Percentiles rank a stretch among this genome's conserved stretches.
Evolutionary conservation across 1,140 invertebrate species (phyloP).

Genomic region (Drosophila grimshawi): DNA sequence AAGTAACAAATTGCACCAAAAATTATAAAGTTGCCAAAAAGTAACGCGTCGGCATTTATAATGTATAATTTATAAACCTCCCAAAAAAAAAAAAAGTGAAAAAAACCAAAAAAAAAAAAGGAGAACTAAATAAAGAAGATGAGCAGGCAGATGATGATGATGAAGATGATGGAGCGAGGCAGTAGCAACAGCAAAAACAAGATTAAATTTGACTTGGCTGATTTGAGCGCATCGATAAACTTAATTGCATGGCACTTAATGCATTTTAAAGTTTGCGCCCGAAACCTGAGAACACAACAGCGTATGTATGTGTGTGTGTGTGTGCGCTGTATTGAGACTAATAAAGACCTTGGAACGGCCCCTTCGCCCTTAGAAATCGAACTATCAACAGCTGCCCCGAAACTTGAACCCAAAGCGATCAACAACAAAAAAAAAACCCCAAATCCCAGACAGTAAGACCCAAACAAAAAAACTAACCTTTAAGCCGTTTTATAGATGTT

Average conservation of each 20-base stretch:
- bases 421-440: background rate
- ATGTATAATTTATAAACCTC: constrained; percentile 71
- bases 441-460: constrained; percentile 26
- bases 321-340: constrained; percentile 38
- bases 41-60: constrained; percentile 71
- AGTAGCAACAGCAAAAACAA: constrained; percentile 21
- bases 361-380: constrained; percentile 74
- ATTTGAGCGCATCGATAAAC: constrained; percentile 79
- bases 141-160: no score
- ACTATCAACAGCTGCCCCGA: constrained; percentile 73
- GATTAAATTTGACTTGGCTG: constrained; percentile 60
- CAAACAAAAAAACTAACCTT: background rate
- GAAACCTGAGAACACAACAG: constrained; percentile 64
- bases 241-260: constrained; percentile 81
- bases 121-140: no score
- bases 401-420: constrained; percentile 31
- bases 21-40: constrained; percentile 71
- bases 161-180: no score
- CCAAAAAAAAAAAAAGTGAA: constrained; percentile 16
- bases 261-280: constrained; percentile 74
- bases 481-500: constrained; percentile 17
- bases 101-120: background rate
- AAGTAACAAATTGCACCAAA: constrained; percentile 60
- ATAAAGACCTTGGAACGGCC: constrained; percentile 70
- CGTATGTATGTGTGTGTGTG: background rate